Evolutionary conservation across 35 echinoderm and acorn worm genomes (phyloP), one percentile per base, ranked within the genome.

Genomic region (Antedon bifida): DNA sequence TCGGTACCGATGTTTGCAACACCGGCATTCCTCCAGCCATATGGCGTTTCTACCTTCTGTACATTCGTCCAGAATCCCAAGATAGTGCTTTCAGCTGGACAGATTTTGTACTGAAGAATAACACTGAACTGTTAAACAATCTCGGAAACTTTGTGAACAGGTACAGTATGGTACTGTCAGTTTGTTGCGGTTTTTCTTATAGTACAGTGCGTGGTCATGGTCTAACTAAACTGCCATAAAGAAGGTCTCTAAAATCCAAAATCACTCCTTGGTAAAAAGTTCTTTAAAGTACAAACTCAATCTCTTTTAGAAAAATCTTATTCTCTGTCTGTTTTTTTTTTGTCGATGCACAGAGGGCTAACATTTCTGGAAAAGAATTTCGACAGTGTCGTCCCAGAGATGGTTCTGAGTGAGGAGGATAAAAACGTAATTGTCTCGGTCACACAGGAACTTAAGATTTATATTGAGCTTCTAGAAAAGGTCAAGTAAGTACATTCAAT

Each of bases 61-160:
- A 88, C 73, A 78, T 97, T 23, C 80, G 94, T 34, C 94, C 94
- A n/a, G 94, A 97, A 81, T 82, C 90, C 44, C 90, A 92, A 39
- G 94, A 97, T 30, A 97, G 94, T 76, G 86, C 87, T 19, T 97
- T 97, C 46, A 97, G 91, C 45, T 97, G 94, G 94, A 31, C 87
- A 16, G 94, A 97, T 85, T 89, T 97, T 75, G 88, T 92, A 36
- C 46, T 89, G 77, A 97, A 97, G 81, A 97, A 97, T 77, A 97
- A 97, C 85, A 90, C 90, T 85, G 94, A 97, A 74, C 82, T 97
- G 26, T 83, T 97, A 33, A 97, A 97, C 83, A 97, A 97, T 80
- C 87, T 97, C 0, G 94, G 94, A 35, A 97, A 97, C 88, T 97
- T 97, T 76, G 92, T 97, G 76, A 97, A 97, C 79, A 89, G 94